Base-by-base conservation (phyloP, 1,140 invertebrate genomes). In the Bombus confusus region DNA sequence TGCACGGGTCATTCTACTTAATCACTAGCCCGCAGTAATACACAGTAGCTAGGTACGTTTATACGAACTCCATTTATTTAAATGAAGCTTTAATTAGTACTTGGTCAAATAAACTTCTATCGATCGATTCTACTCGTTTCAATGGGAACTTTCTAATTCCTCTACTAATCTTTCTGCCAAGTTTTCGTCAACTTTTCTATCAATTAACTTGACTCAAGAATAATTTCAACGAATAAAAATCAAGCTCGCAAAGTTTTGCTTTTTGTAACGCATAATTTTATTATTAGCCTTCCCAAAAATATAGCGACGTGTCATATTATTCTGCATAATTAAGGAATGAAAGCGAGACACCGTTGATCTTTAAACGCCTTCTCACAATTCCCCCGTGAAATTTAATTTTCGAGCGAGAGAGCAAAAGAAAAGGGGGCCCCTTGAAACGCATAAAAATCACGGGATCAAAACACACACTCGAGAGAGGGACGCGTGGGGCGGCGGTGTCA, bases 361-460 rank as follows among this genome's bases (percentile, higher is more conserved):
- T 68, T 5, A 10, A 47, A 43, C 6, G 64, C 18, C 6, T 72
- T 31, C 3, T 22, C 12, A 34, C n/a, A 34, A n/a, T 66, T 31
- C 34, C 52, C 43, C n/a, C 37, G 74, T 86, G 84, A 86, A 80
- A 78, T 72, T n/a, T 6, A 80, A 73, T 79, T 78, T 57, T 71
- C 37, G 62, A 76, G 39, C 52, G 43, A 52, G 52, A 47, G 69
- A 62, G 47, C 5, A 31, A 71, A 72, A 76, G 62, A 71, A 34
- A 31, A 34, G 64, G 64, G 75, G 31, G 34, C 22, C 37, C 37
- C 15, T 34, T 64, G 69, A 72, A 68, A 68, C 25, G 52, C 41
- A 74, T 66, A 78, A 88, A 87, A 89, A 91, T 90, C 80, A 59
- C 25, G 18, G 83, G 91, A 89, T 91, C 89, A 92, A 92, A 92